Base-by-base conservation (phyloP, 1,140 invertebrate species). In the Drosophila ironensis region DNA sequence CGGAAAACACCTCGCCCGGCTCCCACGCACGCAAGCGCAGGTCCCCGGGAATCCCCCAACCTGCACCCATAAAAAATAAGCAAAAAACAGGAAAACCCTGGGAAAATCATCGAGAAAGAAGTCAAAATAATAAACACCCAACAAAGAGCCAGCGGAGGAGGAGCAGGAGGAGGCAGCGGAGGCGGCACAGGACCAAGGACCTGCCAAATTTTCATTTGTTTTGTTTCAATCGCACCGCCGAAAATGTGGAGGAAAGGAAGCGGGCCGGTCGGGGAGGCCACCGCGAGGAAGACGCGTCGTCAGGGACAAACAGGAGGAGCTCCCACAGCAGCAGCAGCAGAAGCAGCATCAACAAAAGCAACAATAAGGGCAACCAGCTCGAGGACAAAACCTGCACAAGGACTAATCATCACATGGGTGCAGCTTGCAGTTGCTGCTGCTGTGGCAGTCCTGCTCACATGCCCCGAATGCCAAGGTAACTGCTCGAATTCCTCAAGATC, bases 381-480 rank as follows among this genome's bases (percentile, higher is more conserved):
- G 22, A 52, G 52, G 56, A 45, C 60, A 25, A 7, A 38, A 47
- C 40, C 28, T 28, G 30, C 71, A 28, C 64, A 38, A 51, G 80
- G 80, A 86, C 61, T 86, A 64, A 68, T 38, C 66, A 57, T 59
- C 70, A 71, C 64, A 78, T 84, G 78, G 80, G 44, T 64, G 17
- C 74, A 86, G 41, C 33, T 50, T 19, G 56, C 69, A 51, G 66
- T 86, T 72, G 70, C 64, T 68, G 74, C 45, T 63, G 75, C 50
- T 75, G 56, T 68, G 78, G 57, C 71, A 80, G 33, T 56, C 14
- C 74, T 86, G 41, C 57, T 86, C 8, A 84, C 68, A 47, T 67
- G 80, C 61, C 61, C 44, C 46, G 56, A 64, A 41, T 80, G 80
- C 72, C 74, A 86, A 86, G 80, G 80, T 86, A 38, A 86, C 74